Base-by-base conservation (phyloP, 1,140 invertebrate species). In the Drosophila parabipectinata region DNA sequence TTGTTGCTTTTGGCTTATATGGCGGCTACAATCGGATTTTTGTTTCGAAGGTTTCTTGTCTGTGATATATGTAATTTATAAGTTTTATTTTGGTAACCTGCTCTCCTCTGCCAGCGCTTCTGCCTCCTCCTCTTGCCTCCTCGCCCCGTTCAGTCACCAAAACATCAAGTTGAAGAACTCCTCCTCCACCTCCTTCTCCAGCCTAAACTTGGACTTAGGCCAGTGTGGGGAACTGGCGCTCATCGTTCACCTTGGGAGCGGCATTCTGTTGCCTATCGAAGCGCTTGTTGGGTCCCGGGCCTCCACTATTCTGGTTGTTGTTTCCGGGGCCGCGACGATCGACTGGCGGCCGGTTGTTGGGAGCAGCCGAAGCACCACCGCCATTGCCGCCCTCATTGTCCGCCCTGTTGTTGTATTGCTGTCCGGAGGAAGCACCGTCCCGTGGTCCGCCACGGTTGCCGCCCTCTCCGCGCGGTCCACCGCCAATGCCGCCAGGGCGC, bases 191-290 rank as follows among this genome's bases (percentile, higher is more conserved):
- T 41, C 12, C 21, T 21, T 8, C 44, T 45, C 44, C 4, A 8
- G 3, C 14, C 50, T 15, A 15, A 15, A 15, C 15, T 21, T 21
- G 21, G 24, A 51, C 39, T 89, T 87, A 87, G 51, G 96, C 96
- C 91, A 98, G 94, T 82, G 97, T 97, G 72, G 98, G 98, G 93
- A 99, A 98, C 93, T 98, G 97, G 90, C 96, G 95, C 93, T 97
- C 97, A 93, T 99, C 97, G 92, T 98, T 97, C 53, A 99, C 97
- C 92, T 98, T 98, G 18, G 98, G 98, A 89, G 97, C 97, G 94
- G 79, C 66, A 68, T 90, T 83, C 60, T 90, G 88, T 77, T 90
- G 84, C 50, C 81, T 63, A 41, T 90, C 78, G 53, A 90, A 91
- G 50, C 90, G 83, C 47, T 90, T 67, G 8, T 90, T 67, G 8